A percentile compares a stretch with the other conserved stretches of the same genome.
Evolutionary conservation across 1,140 invertebrate species (phyloP).

Genomic region (Steinernema khuongi): DNA sequence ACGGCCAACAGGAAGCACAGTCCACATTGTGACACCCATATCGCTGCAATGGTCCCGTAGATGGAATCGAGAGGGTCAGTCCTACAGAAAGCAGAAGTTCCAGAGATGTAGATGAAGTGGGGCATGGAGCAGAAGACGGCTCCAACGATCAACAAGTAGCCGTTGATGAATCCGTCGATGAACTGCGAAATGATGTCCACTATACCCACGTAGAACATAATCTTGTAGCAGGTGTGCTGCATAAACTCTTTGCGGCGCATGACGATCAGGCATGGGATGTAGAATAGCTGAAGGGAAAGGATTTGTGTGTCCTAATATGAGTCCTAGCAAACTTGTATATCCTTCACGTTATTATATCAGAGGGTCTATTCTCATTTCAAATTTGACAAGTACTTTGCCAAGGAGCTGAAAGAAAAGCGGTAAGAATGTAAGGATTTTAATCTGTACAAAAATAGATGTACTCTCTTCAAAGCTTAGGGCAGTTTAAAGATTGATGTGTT

Average conservation of each 20-base stretch:
- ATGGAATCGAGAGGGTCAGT: not conserved
- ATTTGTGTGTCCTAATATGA: too few relatives aligned
- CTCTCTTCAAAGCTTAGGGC: too few relatives aligned
- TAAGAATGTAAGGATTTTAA: too few relatives aligned
- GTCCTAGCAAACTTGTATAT: too few relatives aligned
- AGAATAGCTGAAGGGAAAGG: constrained; percentile 9
- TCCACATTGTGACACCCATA: not conserved
- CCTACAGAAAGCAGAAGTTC: not conserved
- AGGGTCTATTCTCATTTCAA: not conserved
- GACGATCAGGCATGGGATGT: constrained; percentile 10
- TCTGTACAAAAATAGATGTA: too few relatives aligned
- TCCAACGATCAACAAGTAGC: not conserved
- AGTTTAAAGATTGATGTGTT: too few relatives aligned
- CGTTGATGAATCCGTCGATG: constrained; percentile 8
- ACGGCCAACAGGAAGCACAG: not conserved
- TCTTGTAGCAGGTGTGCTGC: constrained; percentile 10
- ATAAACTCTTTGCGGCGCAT: constrained; percentile 17
- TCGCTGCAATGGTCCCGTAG: not conserved
- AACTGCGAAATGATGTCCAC: constrained; percentile 6
- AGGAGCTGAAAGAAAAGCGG: not conserved
- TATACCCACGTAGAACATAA: constrained; percentile 21
- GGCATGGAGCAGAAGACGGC: not conserved
- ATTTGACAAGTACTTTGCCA: not conserved
- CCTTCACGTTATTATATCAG: too few relatives aligned
- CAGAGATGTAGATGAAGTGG: not conserved